A percentile compares a stretch with the other conserved stretches of the same genome.
These are phyloP conservation scores for Plectrocnemia conspersa DNA, from an alignment of 1,140 invertebrate genomes.

Conservation along the genomic window DNA sequence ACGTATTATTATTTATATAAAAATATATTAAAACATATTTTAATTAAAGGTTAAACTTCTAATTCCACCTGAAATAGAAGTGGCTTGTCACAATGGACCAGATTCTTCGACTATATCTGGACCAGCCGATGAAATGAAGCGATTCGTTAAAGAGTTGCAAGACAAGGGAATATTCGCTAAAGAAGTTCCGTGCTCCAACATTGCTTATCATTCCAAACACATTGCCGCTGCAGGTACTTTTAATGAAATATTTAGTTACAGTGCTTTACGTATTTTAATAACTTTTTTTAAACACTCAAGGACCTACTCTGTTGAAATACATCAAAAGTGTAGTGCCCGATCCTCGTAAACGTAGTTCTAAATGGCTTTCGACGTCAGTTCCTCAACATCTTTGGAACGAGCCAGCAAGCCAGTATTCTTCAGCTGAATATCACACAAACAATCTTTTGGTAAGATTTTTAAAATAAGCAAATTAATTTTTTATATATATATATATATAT, in stretches of 20 bases:
- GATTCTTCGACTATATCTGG: constrained; percentile 86
- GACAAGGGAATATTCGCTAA: constrained; percentile 75
- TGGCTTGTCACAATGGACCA: constrained; percentile 81
- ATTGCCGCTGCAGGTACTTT: constrained; percentile 69
- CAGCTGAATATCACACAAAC: constrained; percentile 80
- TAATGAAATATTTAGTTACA: too few species aligned
- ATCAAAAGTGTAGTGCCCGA: constrained; percentile 61
- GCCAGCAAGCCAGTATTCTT: constrained; percentile 59
- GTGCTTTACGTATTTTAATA: too few species aligned
- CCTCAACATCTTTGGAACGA: constrained; percentile 61
- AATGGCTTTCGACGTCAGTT: constrained; percentile 77
- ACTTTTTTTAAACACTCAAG: too few species aligned
- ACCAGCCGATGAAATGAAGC: constrained; percentile 63
- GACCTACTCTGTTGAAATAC: constrained; percentile 59
- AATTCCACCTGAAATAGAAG: constrained; percentile 66
- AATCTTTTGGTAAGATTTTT: constrained; percentile 58
- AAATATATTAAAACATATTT: constrained; percentile 4
- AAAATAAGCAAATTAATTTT: background rate
- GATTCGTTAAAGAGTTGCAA: constrained; percentile 66
- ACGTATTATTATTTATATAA: background rate
- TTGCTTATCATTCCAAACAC: constrained; percentile 80
- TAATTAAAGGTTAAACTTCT: constrained; percentile 41
- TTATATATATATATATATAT: too few species aligned
- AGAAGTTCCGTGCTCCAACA: constrained; percentile 73
- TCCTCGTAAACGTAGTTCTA: constrained; percentile 58